These are phyloP conservation scores for Lasaia peninsularis DNA, from an alignment of 1,140 invertebrate species.

Conservation along the genomic window DNA sequence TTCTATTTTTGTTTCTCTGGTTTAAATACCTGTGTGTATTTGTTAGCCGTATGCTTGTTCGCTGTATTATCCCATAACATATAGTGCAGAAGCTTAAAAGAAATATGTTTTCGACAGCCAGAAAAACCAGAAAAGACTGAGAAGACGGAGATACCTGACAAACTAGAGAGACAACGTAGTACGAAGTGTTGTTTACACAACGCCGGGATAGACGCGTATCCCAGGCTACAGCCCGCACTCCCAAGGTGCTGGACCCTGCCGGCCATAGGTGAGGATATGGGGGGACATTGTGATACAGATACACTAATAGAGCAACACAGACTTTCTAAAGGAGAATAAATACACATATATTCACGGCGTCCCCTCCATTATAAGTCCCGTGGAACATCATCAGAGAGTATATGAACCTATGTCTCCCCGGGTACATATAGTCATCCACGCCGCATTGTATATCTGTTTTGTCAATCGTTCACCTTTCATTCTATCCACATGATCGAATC, in stretches of 20 bases:
- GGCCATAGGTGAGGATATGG: constrained; percentile 67
- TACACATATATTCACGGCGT: background rate
- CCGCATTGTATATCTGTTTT: no score
- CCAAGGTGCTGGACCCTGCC: constrained; percentile 88
- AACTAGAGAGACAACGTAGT: constrained; percentile 24
- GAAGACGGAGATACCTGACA: constrained; percentile 25
- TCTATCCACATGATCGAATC: no score
- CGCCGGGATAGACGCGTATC: constrained; percentile 76
- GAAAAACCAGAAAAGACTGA: constrained; percentile 33
- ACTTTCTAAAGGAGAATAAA: background rate
- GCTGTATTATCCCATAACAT: no score
- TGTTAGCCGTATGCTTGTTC: no score
- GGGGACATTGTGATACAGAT: background rate
- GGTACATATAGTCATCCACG: no score
- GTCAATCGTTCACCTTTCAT: no score
- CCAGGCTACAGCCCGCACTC: constrained; percentile 81
- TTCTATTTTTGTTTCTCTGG: no score
- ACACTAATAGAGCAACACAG: background rate
- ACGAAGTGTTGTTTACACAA: constrained; percentile 48
- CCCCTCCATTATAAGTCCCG: no score
- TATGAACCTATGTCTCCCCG: no score
- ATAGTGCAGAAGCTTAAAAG: no score
- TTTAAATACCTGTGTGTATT: no score
- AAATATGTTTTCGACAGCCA: constrained; percentile 5
- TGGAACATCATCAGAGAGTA: no score